These are phyloP conservation scores for Megastigmus dorsalis DNA, from an alignment of 2,888 invertebrate species.

Conservation along the genomic window DNA sequence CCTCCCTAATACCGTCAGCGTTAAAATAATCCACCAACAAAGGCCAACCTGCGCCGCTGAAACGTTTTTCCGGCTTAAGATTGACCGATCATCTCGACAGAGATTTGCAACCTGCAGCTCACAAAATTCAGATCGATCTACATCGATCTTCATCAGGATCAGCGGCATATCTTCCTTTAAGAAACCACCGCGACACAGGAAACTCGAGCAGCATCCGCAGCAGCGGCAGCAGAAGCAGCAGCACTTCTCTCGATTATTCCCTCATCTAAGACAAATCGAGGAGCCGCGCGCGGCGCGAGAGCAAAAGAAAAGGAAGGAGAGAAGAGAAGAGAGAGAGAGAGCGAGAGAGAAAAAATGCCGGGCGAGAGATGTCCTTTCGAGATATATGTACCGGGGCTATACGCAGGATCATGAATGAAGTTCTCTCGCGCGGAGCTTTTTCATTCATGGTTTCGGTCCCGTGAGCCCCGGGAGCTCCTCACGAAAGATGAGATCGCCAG, in stretches of 20 bases:
- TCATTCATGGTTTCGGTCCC: conserved; percentile 57
- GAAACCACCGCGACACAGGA: background rate
- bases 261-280: conserved; percentile 58
- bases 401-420: conserved; percentile 65
- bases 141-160: conserved; percentile 44
- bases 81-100: background rate
- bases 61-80: conserved; percentile 17
- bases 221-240: no score
- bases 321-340: conserved; percentile 3
- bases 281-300: conserved; percentile 1
- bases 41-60: background rate
- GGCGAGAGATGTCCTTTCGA: conserved; percentile 64
- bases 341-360: conserved; percentile 17
- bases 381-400: conserved; percentile 56
- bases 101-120: conserved; percentile 32
- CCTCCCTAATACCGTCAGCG: no score
- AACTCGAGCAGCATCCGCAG: conserved; percentile 16
- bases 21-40: background rate
- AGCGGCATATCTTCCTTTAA: background rate
- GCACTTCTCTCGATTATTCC: conserved; percentile 59
- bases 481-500: conserved; percentile 61
- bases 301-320: background rate
- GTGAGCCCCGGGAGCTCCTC: background rate
- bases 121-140: conserved; percentile 24
- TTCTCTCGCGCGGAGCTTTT: conserved; percentile 55